Base-by-base conservation (phyloP, 1,140 invertebrate species). In the Aphis gossypii region DNA sequence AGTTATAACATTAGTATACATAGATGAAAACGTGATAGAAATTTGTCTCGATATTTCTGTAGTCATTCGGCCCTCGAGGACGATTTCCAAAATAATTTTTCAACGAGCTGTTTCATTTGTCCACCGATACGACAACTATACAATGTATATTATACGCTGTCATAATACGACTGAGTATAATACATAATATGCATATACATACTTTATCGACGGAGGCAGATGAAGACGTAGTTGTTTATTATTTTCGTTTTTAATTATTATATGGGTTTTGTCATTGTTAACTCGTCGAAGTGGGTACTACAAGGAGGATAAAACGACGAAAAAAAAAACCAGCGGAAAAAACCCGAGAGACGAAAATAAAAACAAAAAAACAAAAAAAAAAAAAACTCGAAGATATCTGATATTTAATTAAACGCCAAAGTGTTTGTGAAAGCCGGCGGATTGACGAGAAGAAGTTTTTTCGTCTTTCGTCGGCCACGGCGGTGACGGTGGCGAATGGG, bases 341-440 rank as follows among this genome's bases (percentile, higher is more conserved):
- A 56, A 41, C 20, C 46, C 25, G 48, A 51, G 60, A 76, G 51
- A 89, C n/a, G 54, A 41, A 44, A 68, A 60, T 20, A 46, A 25
- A 41, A 46, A 46, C 8, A 46, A 46, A 20, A 51, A 88, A 88
- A 88, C 20, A 38, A 54, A 90, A n/a, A 90, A 6, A 6, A 44
- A 11, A 51, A 25, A 56, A 38, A 25, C 9, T 38, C 21, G 88
- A 92, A 82, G 90, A 92, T 92, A 92, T 92, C 90, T 51, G 90
- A 92, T 92, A 83, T 92, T 92, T 92, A 92, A 92, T 92, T 92
- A 92, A 92, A 92, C 90, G 68, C 44, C 90, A 83, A 76, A 92
- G 90, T 92, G 90, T 93, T 93, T 56, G 92, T 93, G 92, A 93
- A 93, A 93, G 76, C 90, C 48, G 23, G 46, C 20, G 90, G 60